These are phyloP conservation scores for Theocolax elegans DNA, from an alignment of 1,140 invertebrate species.

Conservation along the genomic window DNA sequence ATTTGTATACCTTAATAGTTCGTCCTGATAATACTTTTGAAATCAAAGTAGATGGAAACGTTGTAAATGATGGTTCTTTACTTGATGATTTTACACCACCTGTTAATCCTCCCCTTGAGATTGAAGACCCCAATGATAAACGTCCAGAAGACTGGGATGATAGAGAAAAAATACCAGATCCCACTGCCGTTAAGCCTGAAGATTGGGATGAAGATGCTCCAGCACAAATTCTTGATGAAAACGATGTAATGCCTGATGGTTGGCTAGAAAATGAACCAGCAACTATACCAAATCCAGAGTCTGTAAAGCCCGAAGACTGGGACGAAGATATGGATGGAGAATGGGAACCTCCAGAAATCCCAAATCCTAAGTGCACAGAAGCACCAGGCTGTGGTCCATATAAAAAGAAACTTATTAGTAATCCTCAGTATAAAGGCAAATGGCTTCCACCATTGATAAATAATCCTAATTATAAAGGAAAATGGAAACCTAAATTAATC, in stretches of 20 bases:
- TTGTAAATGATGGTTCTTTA: slow-evolving; percentile 86
- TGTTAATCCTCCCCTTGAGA: slow-evolving; percentile 94
- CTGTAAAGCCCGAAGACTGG: slow-evolving; percentile 93
- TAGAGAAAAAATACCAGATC: slow-evolving; percentile 93
- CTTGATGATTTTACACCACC: slow-evolving; percentile 91
- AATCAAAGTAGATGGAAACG: slow-evolving; percentile 78
- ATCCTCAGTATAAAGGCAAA: slow-evolving; percentile 92
- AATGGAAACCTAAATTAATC: slow-evolving; percentile 90
- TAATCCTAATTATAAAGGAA: slow-evolving; percentile 95
- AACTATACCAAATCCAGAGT: slow-evolving; percentile 88
- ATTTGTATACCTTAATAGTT: slow-evolving; percentile 92
- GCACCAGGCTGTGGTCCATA: slow-evolving; percentile 93
- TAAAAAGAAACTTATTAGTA: slow-evolving; percentile 86
- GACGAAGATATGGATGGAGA: slow-evolving; percentile 98
- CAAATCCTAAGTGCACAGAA: slow-evolving; percentile 89
- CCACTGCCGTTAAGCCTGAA: slow-evolving; percentile 86
- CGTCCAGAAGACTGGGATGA: slow-evolving; percentile 98
- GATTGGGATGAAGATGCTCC: slow-evolving; percentile 97
- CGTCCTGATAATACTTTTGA: slow-evolving; percentile 88
- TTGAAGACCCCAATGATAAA: slow-evolving; percentile 92
- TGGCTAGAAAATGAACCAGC: slow-evolving; percentile 95
- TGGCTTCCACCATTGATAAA: slow-evolving; percentile 92
- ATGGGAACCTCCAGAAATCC: slow-evolving; percentile 95
- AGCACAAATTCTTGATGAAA: slow-evolving; percentile 88
- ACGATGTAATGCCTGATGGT: slow-evolving; percentile 87